Percentiles rank a stretch among this genome's conserved stretches.
Evolutionary conservation across 2,888 invertebrate species (phyloP).

Genomic region (Anarsia innoxiella): DNA sequence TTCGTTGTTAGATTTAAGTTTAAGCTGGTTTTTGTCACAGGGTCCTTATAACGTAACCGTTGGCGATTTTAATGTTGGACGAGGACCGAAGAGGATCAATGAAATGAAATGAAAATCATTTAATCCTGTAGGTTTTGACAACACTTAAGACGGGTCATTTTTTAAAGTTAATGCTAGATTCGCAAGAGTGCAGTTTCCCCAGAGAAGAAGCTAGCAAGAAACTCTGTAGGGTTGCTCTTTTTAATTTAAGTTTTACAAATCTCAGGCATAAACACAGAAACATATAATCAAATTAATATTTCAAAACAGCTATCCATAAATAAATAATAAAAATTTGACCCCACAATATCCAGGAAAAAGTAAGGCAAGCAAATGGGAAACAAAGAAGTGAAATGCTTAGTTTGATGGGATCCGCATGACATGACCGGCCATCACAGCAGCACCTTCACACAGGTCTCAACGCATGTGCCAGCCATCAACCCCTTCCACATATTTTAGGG

Average conservation of each 20-base stretch:
- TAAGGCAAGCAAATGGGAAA: no score
- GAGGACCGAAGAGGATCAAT: constrained; percentile 23
- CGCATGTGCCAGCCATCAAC: no score
- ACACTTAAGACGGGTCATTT: constrained; percentile 6
- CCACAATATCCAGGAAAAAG: no score
- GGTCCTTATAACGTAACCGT: constrained; percentile 21
- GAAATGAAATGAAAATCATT: constrained; percentile 3
- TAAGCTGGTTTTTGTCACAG: constrained; percentile 16
- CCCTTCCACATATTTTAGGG: no score
- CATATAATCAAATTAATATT: no score
- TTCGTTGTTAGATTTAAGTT: background rate
- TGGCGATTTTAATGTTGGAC: constrained; percentile 14
- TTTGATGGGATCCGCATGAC: no score
- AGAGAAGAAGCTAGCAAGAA: constrained; percentile 16
- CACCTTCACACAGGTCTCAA: no score
- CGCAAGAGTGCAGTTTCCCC: constrained; percentile 8
- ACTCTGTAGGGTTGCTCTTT: background rate
- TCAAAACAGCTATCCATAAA: no score
- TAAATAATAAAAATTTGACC: no score
- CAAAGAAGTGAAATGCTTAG: no score
- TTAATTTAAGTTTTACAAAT: background rate
- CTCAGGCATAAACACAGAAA: no score
- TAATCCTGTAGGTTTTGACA: constrained; percentile 4
- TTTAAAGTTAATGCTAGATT: constrained; percentile 18
- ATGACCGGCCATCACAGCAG: no score